Evolutionary conservation across 2,888 invertebrate species (phyloP).

Genomic region (Linnaemya vulpina): DNA sequence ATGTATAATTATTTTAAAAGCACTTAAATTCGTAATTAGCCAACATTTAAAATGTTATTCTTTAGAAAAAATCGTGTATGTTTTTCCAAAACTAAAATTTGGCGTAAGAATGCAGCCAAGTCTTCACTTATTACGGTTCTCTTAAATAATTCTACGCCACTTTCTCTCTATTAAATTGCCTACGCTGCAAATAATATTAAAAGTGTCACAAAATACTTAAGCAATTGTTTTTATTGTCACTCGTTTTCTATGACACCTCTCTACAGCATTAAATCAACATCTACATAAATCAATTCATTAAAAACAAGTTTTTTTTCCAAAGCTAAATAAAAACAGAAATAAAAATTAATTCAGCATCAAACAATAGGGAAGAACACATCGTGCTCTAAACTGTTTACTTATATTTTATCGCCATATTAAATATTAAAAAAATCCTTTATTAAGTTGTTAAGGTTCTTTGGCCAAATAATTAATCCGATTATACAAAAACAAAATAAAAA

Average conservation of each 20-base stretch:
- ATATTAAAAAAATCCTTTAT: neutral
- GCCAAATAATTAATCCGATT: neutral
- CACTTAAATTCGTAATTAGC: too few relatives aligned
- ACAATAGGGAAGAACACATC: neutral
- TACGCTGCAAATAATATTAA: slow-evolving; percentile 9
- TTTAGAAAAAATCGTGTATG: too few relatives aligned
- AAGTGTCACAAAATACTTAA: neutral
- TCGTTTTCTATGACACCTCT: neutral
- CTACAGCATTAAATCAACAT: slow-evolving; percentile 33
- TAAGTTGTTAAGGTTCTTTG: too few relatives aligned
- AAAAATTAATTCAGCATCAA: slow-evolving; percentile 34
- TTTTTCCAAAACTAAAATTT: too few relatives aligned
- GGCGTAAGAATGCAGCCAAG: neutral
- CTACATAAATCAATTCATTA: slow-evolving; percentile 42
- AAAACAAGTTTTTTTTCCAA: slow-evolving; percentile 17
- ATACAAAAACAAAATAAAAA: neutral
- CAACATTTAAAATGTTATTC: too few relatives aligned
- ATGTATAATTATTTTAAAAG: too few relatives aligned
- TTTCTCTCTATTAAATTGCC: neutral
- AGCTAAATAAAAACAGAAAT: slow-evolving; percentile 32
- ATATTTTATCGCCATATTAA: neutral
- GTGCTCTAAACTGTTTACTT: slow-evolving; percentile 12
- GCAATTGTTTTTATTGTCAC: slow-evolving; percentile 24
- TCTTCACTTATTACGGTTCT: neutral
- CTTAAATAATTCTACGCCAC: neutral